A percentile compares a stretch with the other conserved stretches of the same genome.
These are phyloP conservation scores for Linepithema humile DNA, from an alignment of 1,140 invertebrate species.

Conservation along the genomic window DNA sequence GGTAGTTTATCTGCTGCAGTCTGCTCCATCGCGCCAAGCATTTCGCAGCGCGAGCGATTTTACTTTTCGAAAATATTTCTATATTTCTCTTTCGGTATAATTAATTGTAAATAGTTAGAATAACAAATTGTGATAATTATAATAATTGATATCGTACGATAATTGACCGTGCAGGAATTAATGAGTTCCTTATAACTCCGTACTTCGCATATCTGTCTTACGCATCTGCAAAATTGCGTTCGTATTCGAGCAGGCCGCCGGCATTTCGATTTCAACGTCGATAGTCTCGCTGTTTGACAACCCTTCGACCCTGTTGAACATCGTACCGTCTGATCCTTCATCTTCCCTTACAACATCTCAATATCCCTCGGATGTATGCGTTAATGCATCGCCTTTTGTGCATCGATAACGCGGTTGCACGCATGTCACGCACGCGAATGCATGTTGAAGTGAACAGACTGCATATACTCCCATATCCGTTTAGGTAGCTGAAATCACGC, in stretches of 20 bases:
- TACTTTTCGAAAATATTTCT: neutral
- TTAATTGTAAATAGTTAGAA: too few relatives aligned
- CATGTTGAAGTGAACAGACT: conserved; percentile 21
- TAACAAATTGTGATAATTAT: too few relatives aligned
- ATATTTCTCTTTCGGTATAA: too few relatives aligned
- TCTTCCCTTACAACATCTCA: conserved; percentile 73
- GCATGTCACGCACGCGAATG: conserved; percentile 58
- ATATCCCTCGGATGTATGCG: conserved; percentile 70
- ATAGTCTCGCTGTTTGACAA: conserved; percentile 16
- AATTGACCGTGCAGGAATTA: neutral
- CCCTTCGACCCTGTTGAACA: neutral
- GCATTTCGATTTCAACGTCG: neutral
- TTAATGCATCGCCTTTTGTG: conserved; percentile 70
- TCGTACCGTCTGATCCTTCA: conserved; percentile 48
- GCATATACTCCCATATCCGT: conserved; percentile 17
- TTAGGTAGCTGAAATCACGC: conserved; percentile 62
- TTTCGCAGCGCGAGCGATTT: neutral
- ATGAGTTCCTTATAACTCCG: neutral
- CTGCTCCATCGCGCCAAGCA: neutral
- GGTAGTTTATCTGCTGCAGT: conserved; percentile 34
- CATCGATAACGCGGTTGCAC: conserved; percentile 17
- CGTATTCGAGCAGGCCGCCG: neutral
- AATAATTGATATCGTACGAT: neutral
- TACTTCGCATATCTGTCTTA: neutral
- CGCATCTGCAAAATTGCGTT: neutral